Conservation (phyloP, 35 echinoderm and acorn worm genomes). For the Patiria miniata region DNA sequence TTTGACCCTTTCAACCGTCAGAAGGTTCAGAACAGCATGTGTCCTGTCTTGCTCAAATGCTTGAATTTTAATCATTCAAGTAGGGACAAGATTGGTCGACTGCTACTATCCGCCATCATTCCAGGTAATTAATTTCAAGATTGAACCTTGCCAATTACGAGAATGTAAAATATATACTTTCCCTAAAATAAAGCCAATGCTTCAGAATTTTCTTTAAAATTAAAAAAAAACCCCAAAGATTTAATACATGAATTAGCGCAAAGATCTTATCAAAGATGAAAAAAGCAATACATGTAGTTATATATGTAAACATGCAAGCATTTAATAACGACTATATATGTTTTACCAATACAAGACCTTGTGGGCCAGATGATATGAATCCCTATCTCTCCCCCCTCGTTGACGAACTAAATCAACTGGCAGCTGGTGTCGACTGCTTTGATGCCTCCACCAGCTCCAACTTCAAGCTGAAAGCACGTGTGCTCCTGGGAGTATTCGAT, state of each 20-base stretch:
- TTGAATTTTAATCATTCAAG: not conserved
- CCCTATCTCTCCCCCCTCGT: not conserved
- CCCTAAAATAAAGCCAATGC: not conserved
- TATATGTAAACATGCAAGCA: not conserved
- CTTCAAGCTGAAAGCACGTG: not conserved
- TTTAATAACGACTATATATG: not conserved
- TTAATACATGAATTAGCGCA: not conserved
- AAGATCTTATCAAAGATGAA: not conserved
- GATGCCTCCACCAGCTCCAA: not conserved
- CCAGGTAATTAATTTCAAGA: not conserved
- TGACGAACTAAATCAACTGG: not conserved
- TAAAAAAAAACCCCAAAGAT: not conserved
- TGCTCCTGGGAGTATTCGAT: not conserved
- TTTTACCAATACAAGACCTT: not conserved
- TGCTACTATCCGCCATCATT: not conserved
- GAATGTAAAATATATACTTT: not conserved
- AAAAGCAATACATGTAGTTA: not conserved
- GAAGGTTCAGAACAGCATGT: not conserved
- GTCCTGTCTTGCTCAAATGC: not conserved
- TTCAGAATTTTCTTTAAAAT: not conserved
- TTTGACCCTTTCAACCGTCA: slow-evolving; percentile 1
- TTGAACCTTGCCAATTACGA: not conserved
- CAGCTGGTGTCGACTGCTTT: not conserved
- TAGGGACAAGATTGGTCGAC: not conserved
- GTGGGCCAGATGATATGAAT: not conserved